Base-by-base conservation (phyloP, 2,888 invertebrate genomes). In the Amiota minor region DNA sequence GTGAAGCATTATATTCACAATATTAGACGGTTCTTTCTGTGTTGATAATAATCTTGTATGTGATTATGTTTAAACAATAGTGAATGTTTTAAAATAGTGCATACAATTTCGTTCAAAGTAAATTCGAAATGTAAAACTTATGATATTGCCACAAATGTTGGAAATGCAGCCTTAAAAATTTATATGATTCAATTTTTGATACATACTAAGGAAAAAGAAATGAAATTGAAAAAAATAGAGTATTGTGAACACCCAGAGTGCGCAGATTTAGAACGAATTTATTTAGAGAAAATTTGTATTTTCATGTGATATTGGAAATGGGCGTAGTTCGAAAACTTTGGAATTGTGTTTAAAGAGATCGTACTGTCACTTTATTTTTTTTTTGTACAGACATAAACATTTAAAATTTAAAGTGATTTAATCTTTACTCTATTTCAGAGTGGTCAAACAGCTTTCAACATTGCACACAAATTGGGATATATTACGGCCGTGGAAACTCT, bases 401-500 rank as follows among this genome's bases (percentile, higher is more conserved):
- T 10, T n/a, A 16, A 69, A 18, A n/a, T 53, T 14, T 55, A 53
- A 53, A 69, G 4, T 47, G 1, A 35, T 62, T 55, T 73, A 69
- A 47, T 71, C 9, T 68, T 11, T 46, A 18, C 65, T 61, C 6
- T 35, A 35, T 50, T 68, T 23, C 69, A 99, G 98, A 96, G 94
- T 89, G 99, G 99, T 2, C 97, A 98, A 91, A 99, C 99, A 8
- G 97, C 99, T 3, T 92, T 99, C 78, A 96, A 97, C 71, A 98
- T 99, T 84, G 99, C 99, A 35, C 96, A 98, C 89, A 95, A 96
- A 75, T 93, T 99, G 73, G 99, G 99, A 74, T 99, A 99, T 92
- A 97, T 99, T 84, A 98, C 97, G 73, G 98, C 99, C 0, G 98
- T 99, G 75, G 99, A 99, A 89, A 97, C 98, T 6, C 91, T 99